These are phyloP conservation scores for Rhagoletis zephyria DNA, from an alignment of 1,140 invertebrate genomes.

Conservation along the genomic window DNA sequence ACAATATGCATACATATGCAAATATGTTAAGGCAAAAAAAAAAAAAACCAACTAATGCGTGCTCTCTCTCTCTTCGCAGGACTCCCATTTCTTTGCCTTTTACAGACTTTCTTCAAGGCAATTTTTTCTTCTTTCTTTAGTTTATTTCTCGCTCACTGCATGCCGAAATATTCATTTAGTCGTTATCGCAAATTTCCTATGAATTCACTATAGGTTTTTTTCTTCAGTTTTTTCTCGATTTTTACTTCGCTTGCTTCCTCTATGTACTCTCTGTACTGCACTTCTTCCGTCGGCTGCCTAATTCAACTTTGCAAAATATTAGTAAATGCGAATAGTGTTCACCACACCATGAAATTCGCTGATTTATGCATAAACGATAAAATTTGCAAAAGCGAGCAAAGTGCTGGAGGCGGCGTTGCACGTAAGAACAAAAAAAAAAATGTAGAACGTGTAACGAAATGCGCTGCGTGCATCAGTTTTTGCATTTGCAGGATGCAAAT, in stretches of 20 bases:
- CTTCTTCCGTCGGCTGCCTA: background rate
- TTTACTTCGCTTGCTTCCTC: no score
- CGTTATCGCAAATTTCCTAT: background rate
- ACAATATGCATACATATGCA: no score
- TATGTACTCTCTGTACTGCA: background rate
- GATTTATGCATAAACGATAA: slow-evolving; percentile 50
- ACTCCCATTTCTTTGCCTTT: no score
- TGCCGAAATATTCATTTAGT: slow-evolving; percentile 15
- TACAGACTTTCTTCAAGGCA: no score
- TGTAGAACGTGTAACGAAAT: background rate
- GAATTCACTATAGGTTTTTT: background rate
- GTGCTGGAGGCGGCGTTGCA: background rate
- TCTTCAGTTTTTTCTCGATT: background rate
- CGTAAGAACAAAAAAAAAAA: background rate
- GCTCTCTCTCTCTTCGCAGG: no score
- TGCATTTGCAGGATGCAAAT: slow-evolving; percentile 20
- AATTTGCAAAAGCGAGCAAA: background rate
- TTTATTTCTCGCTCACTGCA: background rate
- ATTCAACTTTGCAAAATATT: slow-evolving; percentile 48
- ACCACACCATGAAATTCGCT: slow-evolving; percentile 34
- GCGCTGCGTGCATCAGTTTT: background rate
- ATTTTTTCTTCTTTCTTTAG: background rate
- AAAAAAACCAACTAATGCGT: no score
- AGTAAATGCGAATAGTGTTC: slow-evolving; percentile 46
- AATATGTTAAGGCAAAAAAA: no score